phyloP scores from a whole-genome alignment of 2,888 invertebrate species.

The Tromatobia lineatoria region DNA sequence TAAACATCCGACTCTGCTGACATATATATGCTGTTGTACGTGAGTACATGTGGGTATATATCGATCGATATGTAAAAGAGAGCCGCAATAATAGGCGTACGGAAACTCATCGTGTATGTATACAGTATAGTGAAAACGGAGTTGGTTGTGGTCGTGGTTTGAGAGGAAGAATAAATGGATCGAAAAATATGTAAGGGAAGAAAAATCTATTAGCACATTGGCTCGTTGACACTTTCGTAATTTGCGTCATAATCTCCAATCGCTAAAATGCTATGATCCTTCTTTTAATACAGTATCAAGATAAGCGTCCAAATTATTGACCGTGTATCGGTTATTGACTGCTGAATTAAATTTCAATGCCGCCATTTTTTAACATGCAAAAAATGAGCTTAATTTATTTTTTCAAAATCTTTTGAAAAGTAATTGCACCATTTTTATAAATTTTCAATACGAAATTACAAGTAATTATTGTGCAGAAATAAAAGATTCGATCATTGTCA shows the following conservation, averaged over 20 bases:
- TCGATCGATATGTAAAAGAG: constrained; percentile 45
- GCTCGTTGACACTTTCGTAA: neutral
- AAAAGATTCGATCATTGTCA: too few relatives aligned
- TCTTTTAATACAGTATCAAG: constrained; percentile 3
- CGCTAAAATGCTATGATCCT: constrained; percentile 20
- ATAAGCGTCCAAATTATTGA: constrained; percentile 29
- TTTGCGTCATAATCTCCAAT: constrained; percentile 1
- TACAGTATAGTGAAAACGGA: constrained; percentile 51
- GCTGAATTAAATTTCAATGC: neutral
- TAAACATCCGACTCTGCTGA: constrained; percentile 13
- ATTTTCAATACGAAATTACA: too few relatives aligned
- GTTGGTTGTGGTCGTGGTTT: constrained; percentile 34
- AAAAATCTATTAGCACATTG: constrained; percentile 32
- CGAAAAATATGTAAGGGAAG: constrained; percentile 24
- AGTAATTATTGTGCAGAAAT: too few relatives aligned
- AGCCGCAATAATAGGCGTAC: constrained; percentile 54
- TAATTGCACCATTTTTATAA: neutral
- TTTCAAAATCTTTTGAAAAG: neutral
- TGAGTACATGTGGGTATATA: constrained; percentile 61
- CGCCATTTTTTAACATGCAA: neutral
- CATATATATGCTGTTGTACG: constrained; percentile 32
- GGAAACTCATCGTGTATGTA: constrained; percentile 66
- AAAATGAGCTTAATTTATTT: neutral
- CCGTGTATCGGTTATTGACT: constrained; percentile 3
- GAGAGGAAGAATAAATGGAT: constrained; percentile 39